Conservation (phyloP, 1,140 invertebrate species). For the Scaptomyza montana region DNA sequence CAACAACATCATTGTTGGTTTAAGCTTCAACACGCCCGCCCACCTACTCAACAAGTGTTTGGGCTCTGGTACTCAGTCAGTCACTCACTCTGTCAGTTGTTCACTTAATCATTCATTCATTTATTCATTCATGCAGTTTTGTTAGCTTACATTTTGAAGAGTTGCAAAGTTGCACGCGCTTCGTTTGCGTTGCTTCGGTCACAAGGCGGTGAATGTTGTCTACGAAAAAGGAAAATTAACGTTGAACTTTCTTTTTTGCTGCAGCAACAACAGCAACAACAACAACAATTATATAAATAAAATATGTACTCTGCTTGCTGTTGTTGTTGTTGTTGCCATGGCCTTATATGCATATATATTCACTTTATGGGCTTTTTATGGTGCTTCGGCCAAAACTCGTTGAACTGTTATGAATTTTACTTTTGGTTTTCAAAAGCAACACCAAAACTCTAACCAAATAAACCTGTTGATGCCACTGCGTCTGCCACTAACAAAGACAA, state of each 20-base stretch:
- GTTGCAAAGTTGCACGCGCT: slow-evolving; percentile 73
- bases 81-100: slow-evolving; percentile 50
- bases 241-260: slow-evolving; percentile 78
- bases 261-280: slow-evolving; percentile 31
- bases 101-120: slow-evolving; percentile 43
- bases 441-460: slow-evolving; percentile 28
- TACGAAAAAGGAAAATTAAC: slow-evolving; percentile 76
- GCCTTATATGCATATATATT: slow-evolving; percentile 34
- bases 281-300: slow-evolving; percentile 74
- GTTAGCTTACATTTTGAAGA: slow-evolving; percentile 69
- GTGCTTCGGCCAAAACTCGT: slow-evolving; percentile 55
- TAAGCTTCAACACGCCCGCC: slow-evolving; percentile 56
- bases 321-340: slow-evolving; percentile 11
- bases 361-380: slow-evolving; percentile 57
- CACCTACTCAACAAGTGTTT: slow-evolving; percentile 42
- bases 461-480: slow-evolving; percentile 58
- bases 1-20: slow-evolving; percentile 39
- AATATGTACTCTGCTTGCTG: slow-evolving; percentile 56
- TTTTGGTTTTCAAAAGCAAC: slow-evolving; percentile 55
- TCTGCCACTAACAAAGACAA: neutral
- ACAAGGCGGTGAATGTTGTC: slow-evolving; percentile 75
- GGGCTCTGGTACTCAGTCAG: slow-evolving; percentile 42
- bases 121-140: slow-evolving; percentile 72
- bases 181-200: slow-evolving; percentile 31
- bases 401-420: slow-evolving; percentile 68